phyloP scores from a whole-genome alignment of 1,140 invertebrate genomes.

The Ganaspis sp. region DNA sequence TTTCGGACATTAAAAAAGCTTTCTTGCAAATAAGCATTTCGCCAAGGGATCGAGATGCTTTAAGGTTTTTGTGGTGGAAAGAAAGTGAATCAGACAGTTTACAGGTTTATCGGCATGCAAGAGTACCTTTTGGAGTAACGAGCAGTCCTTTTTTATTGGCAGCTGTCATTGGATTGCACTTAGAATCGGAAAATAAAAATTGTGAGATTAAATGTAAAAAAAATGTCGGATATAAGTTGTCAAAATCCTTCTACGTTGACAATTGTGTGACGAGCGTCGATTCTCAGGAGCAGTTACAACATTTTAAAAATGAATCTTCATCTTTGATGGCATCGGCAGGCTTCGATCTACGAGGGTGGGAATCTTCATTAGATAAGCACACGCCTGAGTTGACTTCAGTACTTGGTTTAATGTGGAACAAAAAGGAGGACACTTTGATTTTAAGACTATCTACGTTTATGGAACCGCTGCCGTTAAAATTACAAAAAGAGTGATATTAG shows the following conservation, averaged over 20 bases:
- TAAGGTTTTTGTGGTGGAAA: conserved; percentile 63
- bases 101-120: too few relatives aligned
- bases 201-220: neutral
- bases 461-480: neutral
- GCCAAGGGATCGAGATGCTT: conserved; percentile 57
- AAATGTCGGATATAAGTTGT: neutral
- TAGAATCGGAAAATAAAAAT: neutral
- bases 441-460: neutral
- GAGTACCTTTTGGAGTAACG: neutral
- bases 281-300: neutral
- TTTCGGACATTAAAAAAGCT: conserved; percentile 69
- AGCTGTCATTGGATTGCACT: neutral
- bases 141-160: neutral
- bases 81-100: conserved; percentile 33
- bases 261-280: neutral
- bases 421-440: neutral
- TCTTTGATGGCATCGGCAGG: neutral
- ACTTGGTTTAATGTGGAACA: neutral
- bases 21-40: conserved; percentile 67
- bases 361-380: neutral
- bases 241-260: neutral
- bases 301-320: neutral
- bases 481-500: neutral
- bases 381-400: neutral
- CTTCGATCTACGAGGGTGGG: neutral